These are phyloP conservation scores for Stegostoma tigrinum DNA, from an alignment of 2,113 vertebrate species.

Conservation along the genomic window DNA sequence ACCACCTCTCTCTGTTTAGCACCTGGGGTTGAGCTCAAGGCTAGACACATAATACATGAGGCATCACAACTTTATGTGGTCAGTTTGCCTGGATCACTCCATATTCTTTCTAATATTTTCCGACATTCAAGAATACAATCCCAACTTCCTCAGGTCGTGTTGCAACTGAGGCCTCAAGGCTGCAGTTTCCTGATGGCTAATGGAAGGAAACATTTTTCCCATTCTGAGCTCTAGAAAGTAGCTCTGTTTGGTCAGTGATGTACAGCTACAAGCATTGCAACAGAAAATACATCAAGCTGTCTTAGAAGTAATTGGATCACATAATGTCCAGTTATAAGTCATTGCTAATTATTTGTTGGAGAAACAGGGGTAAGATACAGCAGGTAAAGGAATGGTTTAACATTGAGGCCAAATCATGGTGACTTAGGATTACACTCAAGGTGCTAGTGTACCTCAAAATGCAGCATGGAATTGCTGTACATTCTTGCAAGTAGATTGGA, in stretches of 20 bases:
- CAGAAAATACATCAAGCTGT: too few relatives aligned
- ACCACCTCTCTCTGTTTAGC: background rate
- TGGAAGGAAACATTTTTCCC: too few relatives aligned
- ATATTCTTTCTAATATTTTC: background rate
- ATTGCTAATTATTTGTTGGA: background rate
- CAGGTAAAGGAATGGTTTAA: background rate
- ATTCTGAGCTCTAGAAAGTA: background rate
- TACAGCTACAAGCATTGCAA: background rate
- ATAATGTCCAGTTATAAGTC: background rate
- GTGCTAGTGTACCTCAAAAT: too few relatives aligned
- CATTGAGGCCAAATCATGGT: too few relatives aligned
- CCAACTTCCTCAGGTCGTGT: background rate
- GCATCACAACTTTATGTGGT: background rate
- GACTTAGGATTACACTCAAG: too few relatives aligned
- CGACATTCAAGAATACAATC: background rate
- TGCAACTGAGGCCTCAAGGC: background rate
- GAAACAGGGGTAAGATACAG: background rate
- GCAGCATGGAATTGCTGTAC: too few relatives aligned
- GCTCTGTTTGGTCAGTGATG: background rate
- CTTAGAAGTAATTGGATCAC: too few relatives aligned
- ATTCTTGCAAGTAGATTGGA: too few relatives aligned
- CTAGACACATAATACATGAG: background rate
- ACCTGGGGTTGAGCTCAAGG: background rate
- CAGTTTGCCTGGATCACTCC: background rate
- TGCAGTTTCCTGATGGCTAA: background rate